phyloP scores from a whole-genome alignment of 2,797 vertebrate species.

The Molossus alvarezi region DNA sequence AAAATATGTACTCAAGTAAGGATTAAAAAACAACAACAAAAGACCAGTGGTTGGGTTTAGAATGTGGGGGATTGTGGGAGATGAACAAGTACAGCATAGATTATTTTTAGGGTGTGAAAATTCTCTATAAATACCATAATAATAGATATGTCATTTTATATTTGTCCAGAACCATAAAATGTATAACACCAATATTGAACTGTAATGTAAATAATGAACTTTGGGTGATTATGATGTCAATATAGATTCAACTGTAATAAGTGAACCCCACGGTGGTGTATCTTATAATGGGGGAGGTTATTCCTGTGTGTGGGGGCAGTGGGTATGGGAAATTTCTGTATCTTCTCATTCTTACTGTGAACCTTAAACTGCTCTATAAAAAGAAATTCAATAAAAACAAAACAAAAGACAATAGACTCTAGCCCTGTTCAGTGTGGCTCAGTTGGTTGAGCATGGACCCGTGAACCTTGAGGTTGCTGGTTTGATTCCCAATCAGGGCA shows the following conservation, averaged over 20 bases:
- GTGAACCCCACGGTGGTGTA: neutral
- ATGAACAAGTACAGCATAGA: neutral
- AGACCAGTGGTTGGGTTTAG: neutral
- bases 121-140: neutral
- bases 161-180: neutral
- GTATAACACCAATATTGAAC: neutral
- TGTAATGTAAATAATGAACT: neutral
- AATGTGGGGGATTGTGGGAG: neutral
- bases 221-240: neutral
- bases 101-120: neutral
- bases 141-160: neutral
- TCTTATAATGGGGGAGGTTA: neutral
- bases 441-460: no score
- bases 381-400: neutral
- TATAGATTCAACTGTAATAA: neutral
- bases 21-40: neutral
- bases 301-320: neutral
- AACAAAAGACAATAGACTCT: neutral
- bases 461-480: no score
- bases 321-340: neutral
- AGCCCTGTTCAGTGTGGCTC: no score
- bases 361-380: slow-evolving; percentile 12
- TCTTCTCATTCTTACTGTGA: neutral
- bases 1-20: no score
- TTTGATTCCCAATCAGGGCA: no score